Conservation (phyloP, 2,113 vertebrate genomes). For the Drymodes brunneopygia region DNA sequence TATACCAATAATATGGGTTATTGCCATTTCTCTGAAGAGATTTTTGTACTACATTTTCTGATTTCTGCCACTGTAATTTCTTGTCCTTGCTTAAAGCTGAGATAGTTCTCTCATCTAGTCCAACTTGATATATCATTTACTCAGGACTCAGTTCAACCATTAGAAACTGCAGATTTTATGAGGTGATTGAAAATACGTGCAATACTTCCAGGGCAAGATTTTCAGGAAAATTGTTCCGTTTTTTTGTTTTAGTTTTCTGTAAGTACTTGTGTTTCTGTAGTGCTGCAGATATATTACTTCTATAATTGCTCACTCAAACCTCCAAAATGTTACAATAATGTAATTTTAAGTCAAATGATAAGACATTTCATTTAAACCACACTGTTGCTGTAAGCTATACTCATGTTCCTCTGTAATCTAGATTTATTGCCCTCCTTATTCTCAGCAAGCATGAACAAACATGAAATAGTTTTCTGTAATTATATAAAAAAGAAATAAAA, state of each 20-base stretch:
- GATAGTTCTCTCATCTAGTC: background rate
- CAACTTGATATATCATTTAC: background rate
- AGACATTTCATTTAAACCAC: background rate
- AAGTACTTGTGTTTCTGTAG: background rate
- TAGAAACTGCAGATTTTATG: background rate
- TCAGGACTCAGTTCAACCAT: background rate
- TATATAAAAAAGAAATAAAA: constrained; percentile 11
- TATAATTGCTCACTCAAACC: background rate
- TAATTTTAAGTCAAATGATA: background rate
- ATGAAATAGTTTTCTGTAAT: background rate
- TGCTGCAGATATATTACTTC: background rate
- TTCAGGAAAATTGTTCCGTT: background rate
- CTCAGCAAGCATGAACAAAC: background rate
- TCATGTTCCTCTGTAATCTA: background rate
- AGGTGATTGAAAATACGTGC: background rate
- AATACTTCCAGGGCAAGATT: background rate
- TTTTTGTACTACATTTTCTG: background rate
- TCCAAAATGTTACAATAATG: background rate
- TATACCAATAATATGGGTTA: background rate
- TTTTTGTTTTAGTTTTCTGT: background rate
- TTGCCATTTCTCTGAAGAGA: background rate
- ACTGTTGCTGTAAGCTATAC: background rate
- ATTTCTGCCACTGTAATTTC: background rate
- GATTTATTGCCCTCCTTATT: constrained; percentile 2
- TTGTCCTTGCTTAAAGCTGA: background rate